Base-by-base conservation (phyloP, 1,140 invertebrate species). In the Littorina saxatilis region DNA sequence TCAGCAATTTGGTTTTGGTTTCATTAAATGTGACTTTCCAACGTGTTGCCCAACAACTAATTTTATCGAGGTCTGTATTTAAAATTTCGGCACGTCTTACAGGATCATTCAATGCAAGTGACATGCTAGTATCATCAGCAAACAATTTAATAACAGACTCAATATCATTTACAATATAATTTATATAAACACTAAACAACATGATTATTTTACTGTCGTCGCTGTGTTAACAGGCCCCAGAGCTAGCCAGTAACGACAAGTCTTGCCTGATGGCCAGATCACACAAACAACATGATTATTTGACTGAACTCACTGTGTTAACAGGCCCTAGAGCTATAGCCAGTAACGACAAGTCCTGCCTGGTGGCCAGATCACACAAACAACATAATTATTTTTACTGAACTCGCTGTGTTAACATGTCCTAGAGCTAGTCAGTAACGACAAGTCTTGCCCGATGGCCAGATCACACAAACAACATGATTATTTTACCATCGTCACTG, bases 321-420 rank as follows among this genome's bases (percentile, higher is more conserved):
- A 76, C 47, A 92, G 91, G 91, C 91, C 1, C 84, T 92, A 76
- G 88, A 90, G 66, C 72, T n/a, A n/a, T 91, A 35, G 83, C 86
- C 20, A 79, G 79, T 29, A 84, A 83, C 27, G 90, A 92, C 66
- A 87, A 84, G 47, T 88, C 85, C 72, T 96, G 96, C 11, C 93
- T 98, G 50, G 96, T 98, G 27, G 95, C 96, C 2, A 94, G 98
- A 81, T 97, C 97, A 88, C 96, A n/a, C n/a, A n/a, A n/a, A n/a
- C n/a, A n/a, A n/a, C n/a, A n/a, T n/a, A 23, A 13, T 52, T 52
- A 52, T 52, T 23, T n/a, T 15, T 27, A 68, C 35, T 29, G 9
- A 13, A 11, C 11, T 11, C n/a, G 15, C n/a, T 11, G 11, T 68
- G 9, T 27, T 68, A 9, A 11, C n/a, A 92, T 90, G 91, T 91